Conservation (phyloP, 2,113 vertebrate species). For the Octodon degus region DNA sequence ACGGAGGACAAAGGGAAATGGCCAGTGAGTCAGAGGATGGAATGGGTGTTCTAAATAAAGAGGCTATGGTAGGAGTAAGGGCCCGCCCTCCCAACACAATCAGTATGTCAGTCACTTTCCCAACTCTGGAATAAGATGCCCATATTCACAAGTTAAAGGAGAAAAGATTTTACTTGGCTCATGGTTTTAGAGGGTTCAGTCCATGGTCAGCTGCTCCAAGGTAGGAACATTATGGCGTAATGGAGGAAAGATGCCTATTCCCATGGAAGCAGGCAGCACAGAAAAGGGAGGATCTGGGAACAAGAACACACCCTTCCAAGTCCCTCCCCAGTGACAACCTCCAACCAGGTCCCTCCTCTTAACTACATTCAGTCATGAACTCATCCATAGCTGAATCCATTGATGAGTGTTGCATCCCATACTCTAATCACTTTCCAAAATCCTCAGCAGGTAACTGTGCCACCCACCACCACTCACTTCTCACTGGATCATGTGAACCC, state of each 20-base stretch:
- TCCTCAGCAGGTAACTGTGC: background rate
- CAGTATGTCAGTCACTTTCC: background rate
- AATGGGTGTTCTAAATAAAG: background rate
- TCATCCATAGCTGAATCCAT: background rate
- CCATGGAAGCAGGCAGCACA: background rate
- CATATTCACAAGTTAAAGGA: background rate
- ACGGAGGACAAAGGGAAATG: background rate
- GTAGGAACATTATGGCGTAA: background rate
- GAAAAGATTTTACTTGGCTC: background rate
- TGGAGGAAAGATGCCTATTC: background rate
- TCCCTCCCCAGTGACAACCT: background rate
- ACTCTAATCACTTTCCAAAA: background rate
- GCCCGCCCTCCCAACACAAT: background rate
- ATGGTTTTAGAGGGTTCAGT: background rate
- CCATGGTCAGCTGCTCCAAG: background rate
- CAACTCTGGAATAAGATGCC: background rate
- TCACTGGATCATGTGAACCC: background rate
- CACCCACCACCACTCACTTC: background rate
- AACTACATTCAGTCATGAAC: background rate
- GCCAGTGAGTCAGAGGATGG: no score
- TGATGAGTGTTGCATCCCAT: background rate
- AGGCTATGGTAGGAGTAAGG: background rate
- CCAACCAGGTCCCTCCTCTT: background rate
- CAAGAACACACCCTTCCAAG: background rate
- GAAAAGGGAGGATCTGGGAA: background rate